Evolutionary conservation across 2,113 vertebrate genomes (phyloP), one percentile per base, ranked within the genome.

Genomic region (Istiophorus platypterus): DNA sequence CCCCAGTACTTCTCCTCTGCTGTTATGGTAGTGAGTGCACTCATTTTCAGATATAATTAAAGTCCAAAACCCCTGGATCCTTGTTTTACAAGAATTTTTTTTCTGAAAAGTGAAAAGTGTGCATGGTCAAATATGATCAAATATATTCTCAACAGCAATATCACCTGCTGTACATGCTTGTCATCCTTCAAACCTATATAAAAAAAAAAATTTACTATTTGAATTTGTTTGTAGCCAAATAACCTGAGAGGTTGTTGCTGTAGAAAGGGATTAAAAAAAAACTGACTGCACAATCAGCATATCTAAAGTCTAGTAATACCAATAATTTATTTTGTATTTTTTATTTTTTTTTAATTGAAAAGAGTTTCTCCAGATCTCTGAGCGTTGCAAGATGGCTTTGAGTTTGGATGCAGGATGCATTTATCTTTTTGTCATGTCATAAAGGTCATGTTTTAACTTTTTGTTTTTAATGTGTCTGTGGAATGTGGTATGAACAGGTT

Each of bases 41-140:
- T 75, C 17, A 54, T 74, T 84, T 87, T 85, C 54, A 68, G 56
- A 84, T 76, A 56, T 70, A 66, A 83, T 79, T 65, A 77, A 82
- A 85, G 41, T 49, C 22, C 49, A 57, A 24, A 54, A 64, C 72
- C 57, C 49, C 27, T 31, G 37, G 26, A 37, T 78, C 13, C 18
- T 41, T 75, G 29, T 72, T 69, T n/a, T n/a, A n/a, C n/a, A n/a
- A n/a, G n/a, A n/a, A n/a, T n/a, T n/a, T n/a, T n/a, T 62, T 65
- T 59, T 57, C 29, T 56, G 1, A 45, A 47, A 13, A 63, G 52
- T 58, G 61, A 77, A 74, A 57, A 72, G 62, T 76, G 8, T 31
- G 14, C 42, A 45, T 54, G 27, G 47, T 45, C 64, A 14, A 52
- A 37, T 27, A 62, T 56, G 26, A 83, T 80, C 42, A 65, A 80